Percentiles rank a stretch among this genome's conserved stretches.
Evolutionary conservation across 1,140 invertebrate species (phyloP).

Genomic region (Drosophila kurseongensis): DNA sequence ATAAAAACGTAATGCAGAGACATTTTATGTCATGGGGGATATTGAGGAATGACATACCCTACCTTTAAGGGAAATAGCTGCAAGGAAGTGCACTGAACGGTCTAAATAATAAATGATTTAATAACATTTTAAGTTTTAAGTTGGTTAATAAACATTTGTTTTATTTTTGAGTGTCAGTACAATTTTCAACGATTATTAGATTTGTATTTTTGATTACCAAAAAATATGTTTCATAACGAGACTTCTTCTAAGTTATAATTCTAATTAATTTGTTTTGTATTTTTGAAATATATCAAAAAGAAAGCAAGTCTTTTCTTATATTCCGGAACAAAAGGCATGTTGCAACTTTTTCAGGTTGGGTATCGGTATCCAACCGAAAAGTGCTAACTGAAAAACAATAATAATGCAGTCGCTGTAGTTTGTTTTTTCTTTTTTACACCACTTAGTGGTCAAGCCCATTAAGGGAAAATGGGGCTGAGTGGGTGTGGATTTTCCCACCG

Average conservation of each 20-base stretch:
- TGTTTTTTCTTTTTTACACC: not conserved
- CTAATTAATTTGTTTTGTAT: too few relatives aligned
- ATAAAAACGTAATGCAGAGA: conserved; percentile 34
- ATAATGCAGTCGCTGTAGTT: conserved; percentile 47
- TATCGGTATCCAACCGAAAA: conserved; percentile 33
- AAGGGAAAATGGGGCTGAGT: conserved; percentile 37
- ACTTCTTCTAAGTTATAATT: too few relatives aligned
- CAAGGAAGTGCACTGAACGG: not conserved
- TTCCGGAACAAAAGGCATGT: not conserved
- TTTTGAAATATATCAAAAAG: too few relatives aligned
- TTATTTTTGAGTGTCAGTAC: too few relatives aligned
- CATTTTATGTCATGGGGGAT: conserved; percentile 10
- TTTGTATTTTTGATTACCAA: too few relatives aligned
- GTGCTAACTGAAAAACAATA: conserved; percentile 74
- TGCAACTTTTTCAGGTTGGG: conserved; percentile 8
- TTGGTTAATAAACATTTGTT: too few relatives aligned
- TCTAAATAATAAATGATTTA: too few relatives aligned
- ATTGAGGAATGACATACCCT: conserved; percentile 25
- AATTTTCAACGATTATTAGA: too few relatives aligned
- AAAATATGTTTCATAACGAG: too few relatives aligned
- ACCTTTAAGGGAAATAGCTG: not conserved
- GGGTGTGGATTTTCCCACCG: conserved; percentile 19
- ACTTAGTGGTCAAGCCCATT: conserved; percentile 65
- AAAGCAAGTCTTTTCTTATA: too few relatives aligned
- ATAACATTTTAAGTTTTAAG: too few relatives aligned